Evolutionary conservation across 2,888 invertebrate genomes (phyloP).

Genomic region (Alentia gelatinosa): DNA sequence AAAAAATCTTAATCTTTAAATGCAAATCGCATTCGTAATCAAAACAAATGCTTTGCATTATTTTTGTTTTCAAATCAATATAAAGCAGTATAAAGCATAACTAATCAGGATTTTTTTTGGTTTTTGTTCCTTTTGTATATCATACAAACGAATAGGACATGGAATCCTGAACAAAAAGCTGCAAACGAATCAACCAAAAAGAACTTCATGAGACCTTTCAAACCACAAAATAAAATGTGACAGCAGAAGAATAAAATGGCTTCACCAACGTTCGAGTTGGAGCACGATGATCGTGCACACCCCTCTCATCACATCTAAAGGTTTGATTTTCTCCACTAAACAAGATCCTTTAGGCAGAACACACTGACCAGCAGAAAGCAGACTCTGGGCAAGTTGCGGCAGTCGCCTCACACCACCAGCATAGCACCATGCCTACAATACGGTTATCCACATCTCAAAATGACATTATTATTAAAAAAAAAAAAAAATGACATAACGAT

Average conservation of each 20-base stretch:
- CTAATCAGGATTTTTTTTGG: not conserved
- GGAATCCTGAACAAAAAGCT: too few relatives aligned
- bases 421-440: not conserved
- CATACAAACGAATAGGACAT: too few relatives aligned
- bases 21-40: not conserved
- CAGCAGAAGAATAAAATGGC: not conserved
- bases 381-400: not conserved
- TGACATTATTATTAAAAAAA: not conserved
- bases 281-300: not conserved
- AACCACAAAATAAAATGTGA: not conserved
- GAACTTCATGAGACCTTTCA: not conserved
- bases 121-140: not conserved
- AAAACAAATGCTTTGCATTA: not conserved
- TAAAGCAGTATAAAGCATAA: not conserved
- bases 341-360: not conserved
- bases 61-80: not conserved
- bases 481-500: not conserved
- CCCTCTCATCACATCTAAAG: not conserved
- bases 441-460: not conserved
- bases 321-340: not conserved
- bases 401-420: not conserved
- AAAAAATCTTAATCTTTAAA: not conserved
- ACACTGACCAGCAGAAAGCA: not conserved
- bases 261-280: not conserved
- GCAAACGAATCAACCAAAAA: not conserved